Conservation (phyloP, 92 coral and sea anemone species). For the Porites divaricata region DNA sequence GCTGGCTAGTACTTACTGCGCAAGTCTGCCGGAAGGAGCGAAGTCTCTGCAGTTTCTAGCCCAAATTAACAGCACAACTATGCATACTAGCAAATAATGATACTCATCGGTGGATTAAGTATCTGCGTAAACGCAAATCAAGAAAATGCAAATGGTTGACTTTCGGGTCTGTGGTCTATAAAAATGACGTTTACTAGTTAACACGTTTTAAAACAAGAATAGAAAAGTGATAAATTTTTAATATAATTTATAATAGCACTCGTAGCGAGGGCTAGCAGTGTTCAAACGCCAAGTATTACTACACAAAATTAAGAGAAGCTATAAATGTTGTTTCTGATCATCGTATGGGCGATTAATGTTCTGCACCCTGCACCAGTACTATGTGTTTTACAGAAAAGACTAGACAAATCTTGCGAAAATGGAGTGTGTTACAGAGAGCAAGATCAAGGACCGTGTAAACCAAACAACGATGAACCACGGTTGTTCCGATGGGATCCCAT, state of each 20-base stretch:
- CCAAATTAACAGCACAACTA: no score
- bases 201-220: no score
- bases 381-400: constrained; percentile 13
- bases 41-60: no score
- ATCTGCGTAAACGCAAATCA: no score
- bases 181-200: no score
- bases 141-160: no score
- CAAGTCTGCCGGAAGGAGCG: no score
- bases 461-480: constrained; percentile 53
- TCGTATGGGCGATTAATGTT: neutral
- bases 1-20: no score
- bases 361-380: neutral
- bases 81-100: no score
- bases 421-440: constrained; percentile 81
- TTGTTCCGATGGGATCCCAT: constrained; percentile 96
- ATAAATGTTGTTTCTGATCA: neutral
- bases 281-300: neutral
- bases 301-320: no score
- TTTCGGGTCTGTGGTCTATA: no score
- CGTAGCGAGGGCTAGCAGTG: neutral
- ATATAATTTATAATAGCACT: neutral
- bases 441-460: constrained; percentile 68
- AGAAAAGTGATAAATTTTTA: neutral
- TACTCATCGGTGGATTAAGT: no score
- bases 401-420: constrained; percentile 76